Conservation (phyloP, 2,113 vertebrate species). For the Rousettus leschenaultii region DNA sequence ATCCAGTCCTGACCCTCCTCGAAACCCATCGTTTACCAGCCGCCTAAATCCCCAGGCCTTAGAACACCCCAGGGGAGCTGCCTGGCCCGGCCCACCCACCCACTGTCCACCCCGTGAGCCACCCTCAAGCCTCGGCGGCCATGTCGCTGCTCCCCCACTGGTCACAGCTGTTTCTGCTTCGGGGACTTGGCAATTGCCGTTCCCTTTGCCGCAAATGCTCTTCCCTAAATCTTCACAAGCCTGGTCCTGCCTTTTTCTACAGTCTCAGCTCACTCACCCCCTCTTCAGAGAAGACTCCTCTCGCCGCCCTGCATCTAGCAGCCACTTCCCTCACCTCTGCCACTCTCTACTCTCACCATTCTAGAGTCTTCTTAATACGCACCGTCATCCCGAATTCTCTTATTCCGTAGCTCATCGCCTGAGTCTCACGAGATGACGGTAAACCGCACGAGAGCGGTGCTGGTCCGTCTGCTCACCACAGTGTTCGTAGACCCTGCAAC, state of each 20-base stretch:
- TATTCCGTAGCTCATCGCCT: background rate
- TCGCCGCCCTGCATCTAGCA: background rate
- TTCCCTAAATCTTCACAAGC: background rate
- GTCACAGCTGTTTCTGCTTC: background rate
- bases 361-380: background rate
- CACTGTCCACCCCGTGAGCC: background rate
- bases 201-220: background rate
- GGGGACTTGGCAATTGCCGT: background rate
- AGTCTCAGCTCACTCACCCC: background rate
- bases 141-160: no score
- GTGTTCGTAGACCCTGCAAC: background rate
- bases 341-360: background rate
- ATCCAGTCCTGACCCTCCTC: background rate
- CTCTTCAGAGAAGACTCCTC: background rate
- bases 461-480: background rate
- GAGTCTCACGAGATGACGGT: background rate
- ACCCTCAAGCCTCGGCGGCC: background rate
- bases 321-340: background rate
- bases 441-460: background rate
- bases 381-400: background rate
- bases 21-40: background rate
- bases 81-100: no score
- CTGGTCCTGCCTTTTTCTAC: background rate
- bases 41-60: background rate
- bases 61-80: background rate